Evolutionary conservation across 2,797 vertebrate genomes (phyloP).

Genomic region (Microchirus variegatus): DNA sequence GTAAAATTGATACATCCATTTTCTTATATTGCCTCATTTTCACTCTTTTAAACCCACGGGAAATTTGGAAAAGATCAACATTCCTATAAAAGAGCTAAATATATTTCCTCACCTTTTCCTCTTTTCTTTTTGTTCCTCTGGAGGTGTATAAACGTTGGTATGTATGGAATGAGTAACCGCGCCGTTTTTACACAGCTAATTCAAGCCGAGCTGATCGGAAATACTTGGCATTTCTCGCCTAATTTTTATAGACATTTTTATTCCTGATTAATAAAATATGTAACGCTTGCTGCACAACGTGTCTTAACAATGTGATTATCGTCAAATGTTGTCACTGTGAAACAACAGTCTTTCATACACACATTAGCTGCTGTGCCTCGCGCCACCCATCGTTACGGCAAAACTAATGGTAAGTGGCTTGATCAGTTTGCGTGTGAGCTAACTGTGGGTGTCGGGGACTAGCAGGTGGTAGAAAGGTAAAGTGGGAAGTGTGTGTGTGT

Average conservation of each 20-base stretch:
- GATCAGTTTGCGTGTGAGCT: slow-evolving; percentile 67
- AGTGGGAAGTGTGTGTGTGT: slow-evolving; percentile 33
- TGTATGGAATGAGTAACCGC: slow-evolving; percentile 6
- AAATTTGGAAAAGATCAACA: slow-evolving; percentile 4
- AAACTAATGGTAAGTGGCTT: slow-evolving; percentile 68
- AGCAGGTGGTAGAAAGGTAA: slow-evolving; percentile 64
- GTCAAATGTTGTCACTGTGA: background rate
- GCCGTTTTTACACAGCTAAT: background rate
- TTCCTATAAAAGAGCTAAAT: slow-evolving; percentile 15
- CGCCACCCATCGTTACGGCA: slow-evolving; percentile 30
- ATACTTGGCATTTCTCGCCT: too few species aligned
- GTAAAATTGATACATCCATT: slow-evolving; percentile 73
- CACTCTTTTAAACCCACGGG: slow-evolving; percentile 28
- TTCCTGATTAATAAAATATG: too few species aligned
- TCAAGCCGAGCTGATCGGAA: too few species aligned
- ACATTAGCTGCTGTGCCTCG: slow-evolving; percentile 25
- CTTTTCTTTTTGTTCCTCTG: background rate
- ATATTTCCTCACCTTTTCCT: background rate
- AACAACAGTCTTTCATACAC: slow-evolving; percentile 4
- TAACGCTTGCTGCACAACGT: background rate
- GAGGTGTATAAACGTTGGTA: background rate
- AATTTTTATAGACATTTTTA: too few species aligned
- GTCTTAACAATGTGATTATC: background rate
- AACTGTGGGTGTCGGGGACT: slow-evolving; percentile 69
- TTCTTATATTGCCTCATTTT: slow-evolving; percentile 56